phyloP scores from a whole-genome alignment of 1,140 invertebrate genomes.

The Drosophila seguyi region DNA sequence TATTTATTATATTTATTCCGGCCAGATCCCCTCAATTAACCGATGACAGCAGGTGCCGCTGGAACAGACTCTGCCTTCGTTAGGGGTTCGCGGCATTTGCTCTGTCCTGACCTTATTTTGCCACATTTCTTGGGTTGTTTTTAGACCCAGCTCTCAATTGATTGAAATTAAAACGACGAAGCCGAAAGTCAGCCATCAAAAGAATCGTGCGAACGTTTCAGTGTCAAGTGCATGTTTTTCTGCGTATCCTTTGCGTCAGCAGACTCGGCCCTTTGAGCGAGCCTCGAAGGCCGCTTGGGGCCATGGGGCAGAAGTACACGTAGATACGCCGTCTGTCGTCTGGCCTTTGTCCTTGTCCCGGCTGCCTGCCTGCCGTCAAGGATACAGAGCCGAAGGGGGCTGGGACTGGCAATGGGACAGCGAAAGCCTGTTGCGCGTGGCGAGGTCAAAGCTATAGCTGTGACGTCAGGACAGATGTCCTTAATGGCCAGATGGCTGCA shows the following conservation, averaged over 20 bases:
- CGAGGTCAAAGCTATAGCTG: constrained; percentile 8
- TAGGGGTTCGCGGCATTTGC: constrained; percentile 56
- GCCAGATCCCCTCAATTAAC: constrained; percentile 45
- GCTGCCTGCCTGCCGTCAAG: constrained; percentile 24
- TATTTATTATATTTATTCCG: constrained; percentile 20
- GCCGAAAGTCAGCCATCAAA: constrained; percentile 11
- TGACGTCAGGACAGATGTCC: constrained; percentile 39
- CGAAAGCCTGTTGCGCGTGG: constrained; percentile 44
- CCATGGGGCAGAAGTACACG: constrained; percentile 4
- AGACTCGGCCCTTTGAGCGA: constrained; percentile 14
- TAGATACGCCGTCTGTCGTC: constrained; percentile 18
- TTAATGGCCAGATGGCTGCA: not conserved
- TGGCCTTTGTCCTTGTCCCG: constrained; percentile 33
- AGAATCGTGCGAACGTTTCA: constrained; percentile 46
- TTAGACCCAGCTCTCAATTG: constrained; percentile 54
- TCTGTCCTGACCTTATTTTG: constrained; percentile 36
- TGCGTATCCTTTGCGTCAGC: constrained; percentile 44
- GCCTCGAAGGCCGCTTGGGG: constrained; percentile 11
- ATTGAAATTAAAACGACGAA: constrained; percentile 56
- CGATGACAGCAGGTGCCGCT: constrained; percentile 42
- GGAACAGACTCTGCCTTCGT: constrained; percentile 12
- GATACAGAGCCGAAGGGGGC: constrained; percentile 1
- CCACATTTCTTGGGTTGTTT: constrained; percentile 11
- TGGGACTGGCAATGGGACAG: not conserved
- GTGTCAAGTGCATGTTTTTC: constrained; percentile 61